Conservation (phyloP, 2,113 vertebrate species). For the Bubo blakistoni region DNA sequence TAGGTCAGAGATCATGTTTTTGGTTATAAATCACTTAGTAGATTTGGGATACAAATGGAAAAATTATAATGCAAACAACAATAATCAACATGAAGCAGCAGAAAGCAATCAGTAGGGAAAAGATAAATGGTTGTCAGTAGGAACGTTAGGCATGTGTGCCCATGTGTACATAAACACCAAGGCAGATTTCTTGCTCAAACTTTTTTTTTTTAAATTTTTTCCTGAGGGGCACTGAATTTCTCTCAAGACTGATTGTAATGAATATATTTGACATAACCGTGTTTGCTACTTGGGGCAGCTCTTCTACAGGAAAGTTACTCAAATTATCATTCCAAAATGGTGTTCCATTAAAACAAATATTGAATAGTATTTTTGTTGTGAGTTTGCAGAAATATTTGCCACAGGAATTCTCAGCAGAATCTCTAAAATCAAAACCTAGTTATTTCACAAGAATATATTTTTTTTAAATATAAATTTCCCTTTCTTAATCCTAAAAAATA, state of each 20-base stretch:
- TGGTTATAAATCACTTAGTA: background rate
- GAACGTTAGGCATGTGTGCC: background rate
- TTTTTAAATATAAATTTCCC: background rate
- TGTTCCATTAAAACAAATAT: conserved; percentile 51
- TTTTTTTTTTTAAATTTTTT: background rate
- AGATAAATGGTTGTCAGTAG: background rate
- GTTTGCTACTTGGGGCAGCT: background rate
- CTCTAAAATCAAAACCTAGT: background rate
- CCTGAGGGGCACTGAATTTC: background rate
- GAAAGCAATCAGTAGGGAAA: background rate
- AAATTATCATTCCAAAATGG: conserved; percentile 34
- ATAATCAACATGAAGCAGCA: background rate
- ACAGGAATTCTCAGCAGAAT: conserved; percentile 15
- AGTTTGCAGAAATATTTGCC: background rate
- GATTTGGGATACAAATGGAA: background rate
- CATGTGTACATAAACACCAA: background rate
- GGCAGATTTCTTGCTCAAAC: background rate
- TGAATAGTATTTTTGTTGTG: conserved; percentile 8
- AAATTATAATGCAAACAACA: background rate
- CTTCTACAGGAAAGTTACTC: conserved; percentile 14
- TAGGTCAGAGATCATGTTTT: background rate
- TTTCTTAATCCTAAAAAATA: background rate
- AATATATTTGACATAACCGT: conserved; percentile 15
- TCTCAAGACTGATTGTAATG: conserved; percentile 29
- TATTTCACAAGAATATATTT: background rate